Base-by-base conservation (phyloP, 2,797 vertebrate genomes). In the Pangasius macronema region DNA sequence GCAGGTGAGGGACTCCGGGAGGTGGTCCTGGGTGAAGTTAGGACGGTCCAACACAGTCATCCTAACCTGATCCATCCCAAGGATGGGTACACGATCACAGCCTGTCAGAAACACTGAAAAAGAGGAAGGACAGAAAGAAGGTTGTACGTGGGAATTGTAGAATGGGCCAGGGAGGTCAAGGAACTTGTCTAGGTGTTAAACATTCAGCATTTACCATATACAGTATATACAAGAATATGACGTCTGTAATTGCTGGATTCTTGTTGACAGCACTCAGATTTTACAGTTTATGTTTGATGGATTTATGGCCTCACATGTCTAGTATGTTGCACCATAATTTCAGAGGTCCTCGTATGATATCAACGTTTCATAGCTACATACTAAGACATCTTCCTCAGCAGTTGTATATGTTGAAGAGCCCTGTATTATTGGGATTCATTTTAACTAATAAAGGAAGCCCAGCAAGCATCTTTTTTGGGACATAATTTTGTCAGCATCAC, bases 61-160 rank as follows among this genome's bases (percentile, higher is more conserved):
- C 75, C 0, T 82, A 70, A 96, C 76, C 75, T 68, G 79, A 14
- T 89, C 27, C 94, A 96, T 94, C 0, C 94, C 94, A 77, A 88
- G 20, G 61, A 94, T 89, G 39, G 95, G 94, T 0, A 96, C 90
- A 9, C 95, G 96, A 77, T 95, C 92, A 59, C 82, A 94, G 89
- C 96, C 97, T 53, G 94, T 95, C 87, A 97, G 83, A 90, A 98
- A 98, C 87, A 95, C 97, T 97, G 91, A 88, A 42, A 42, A 42
- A 42, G 39, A 42, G 5, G 39, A 42, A 42, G 39, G 39, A 42
- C 39, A 42, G 0, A 55, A 9, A 82, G 16, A n/a, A 7, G 13
- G 6, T 81, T 49, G 5, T 76, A 7, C 4, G 39, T 8, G 7
- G 24, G n/a, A 9, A 53, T 76, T 30, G 1, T 33, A 53, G 49